Base-by-base conservation (phyloP, 2,888 invertebrate genomes). In the Hyles lineata region DNA sequence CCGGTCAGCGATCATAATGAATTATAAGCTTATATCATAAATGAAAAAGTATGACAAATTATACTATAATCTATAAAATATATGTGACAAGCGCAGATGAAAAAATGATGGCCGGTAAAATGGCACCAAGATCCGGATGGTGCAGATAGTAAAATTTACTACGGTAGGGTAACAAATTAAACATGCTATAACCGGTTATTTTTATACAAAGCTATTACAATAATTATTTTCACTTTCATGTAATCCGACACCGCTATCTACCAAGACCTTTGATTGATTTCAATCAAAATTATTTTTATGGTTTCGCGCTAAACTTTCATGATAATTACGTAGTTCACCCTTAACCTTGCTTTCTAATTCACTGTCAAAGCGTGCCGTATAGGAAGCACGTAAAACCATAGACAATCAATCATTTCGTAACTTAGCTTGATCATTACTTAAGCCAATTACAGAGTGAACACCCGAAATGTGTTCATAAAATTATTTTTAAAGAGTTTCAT, bases 331-430 rank as follows among this genome's bases (percentile, higher is more conserved):
- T 3, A 5, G 9, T 67, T 67, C 67, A 67, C 67, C 67, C 50
- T 50, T 67, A 67, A 67, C 67, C 67, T 43, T 50, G 21, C 67
- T 67, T 67, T 67, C 67, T 0, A 67, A 67, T 67, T 67, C 23
- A 67, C 43, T 67, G 67, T 50, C 67, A 23, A 50, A 67, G 43
- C 67, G 23, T 43, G 43, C 50, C 62, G 15, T 43, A 43, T 63
- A 63, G 11, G 60, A 60, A 60, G 17, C 11, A 60, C 17, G 15
- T 35, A 21, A 35, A 9, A 21, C 9, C 11, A 11, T 21, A 63
- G 43, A 35, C 15, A 43, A 63, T 63, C 43, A 63, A 63, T 63
- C 63, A 60, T 23, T 21, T 63, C 63, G 21, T 35, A 43, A 32
- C 11, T 11, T 67, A 67, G 6, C 50, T 11, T 23, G 50, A 23